Percentiles rank a stretch among this genome's conserved stretches.
Conservation (phyloP, 2,888 invertebrate genomes). For the Epistrophella euchroma region DNA sequence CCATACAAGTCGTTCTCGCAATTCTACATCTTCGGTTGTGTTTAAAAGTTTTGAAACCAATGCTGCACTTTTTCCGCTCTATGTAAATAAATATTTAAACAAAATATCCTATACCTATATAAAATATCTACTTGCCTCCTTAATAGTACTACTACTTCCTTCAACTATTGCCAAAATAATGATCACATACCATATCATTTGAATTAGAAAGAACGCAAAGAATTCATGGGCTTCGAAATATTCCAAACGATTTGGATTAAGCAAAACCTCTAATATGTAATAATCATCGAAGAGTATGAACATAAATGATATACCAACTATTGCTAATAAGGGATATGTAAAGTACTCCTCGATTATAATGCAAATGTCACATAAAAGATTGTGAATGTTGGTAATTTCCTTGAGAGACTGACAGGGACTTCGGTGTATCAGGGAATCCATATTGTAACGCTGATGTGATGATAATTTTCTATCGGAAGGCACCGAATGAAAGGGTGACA, state of each 20-base stretch:
- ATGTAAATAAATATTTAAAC: neutral
- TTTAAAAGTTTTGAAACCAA: conserved; percentile 82
- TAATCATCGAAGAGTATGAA: conserved; percentile 82
- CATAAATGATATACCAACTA: conserved; percentile 81
- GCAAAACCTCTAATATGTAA: conserved; percentile 81
- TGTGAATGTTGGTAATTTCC: conserved; percentile 81
- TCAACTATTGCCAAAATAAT: conserved; percentile 82
- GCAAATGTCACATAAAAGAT: conserved; percentile 82
- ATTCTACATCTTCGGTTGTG: conserved; percentile 79
- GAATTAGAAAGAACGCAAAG: conserved; percentile 81
- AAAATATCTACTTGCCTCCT: conserved; percentile 72
- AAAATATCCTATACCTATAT: neutral
- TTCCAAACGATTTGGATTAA: conserved; percentile 80
- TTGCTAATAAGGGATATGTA: conserved; percentile 81
- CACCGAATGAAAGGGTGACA: conserved; percentile 80
- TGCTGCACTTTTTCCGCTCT: conserved; percentile 79
- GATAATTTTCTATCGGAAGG: conserved; percentile 40
- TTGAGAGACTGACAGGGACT: conserved; percentile 80
- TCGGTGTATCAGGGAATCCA: conserved; percentile 80
- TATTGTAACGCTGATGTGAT: conserved; percentile 78
- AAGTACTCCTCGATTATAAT: conserved; percentile 82
- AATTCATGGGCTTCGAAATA: conserved; percentile 81
- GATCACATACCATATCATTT: conserved; percentile 81
- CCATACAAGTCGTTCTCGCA: conserved; percentile 80
- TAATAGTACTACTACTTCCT: conserved; percentile 80